Conservation (phyloP, 2,797 vertebrate genomes). For the Scolopax rusticola region DNA sequence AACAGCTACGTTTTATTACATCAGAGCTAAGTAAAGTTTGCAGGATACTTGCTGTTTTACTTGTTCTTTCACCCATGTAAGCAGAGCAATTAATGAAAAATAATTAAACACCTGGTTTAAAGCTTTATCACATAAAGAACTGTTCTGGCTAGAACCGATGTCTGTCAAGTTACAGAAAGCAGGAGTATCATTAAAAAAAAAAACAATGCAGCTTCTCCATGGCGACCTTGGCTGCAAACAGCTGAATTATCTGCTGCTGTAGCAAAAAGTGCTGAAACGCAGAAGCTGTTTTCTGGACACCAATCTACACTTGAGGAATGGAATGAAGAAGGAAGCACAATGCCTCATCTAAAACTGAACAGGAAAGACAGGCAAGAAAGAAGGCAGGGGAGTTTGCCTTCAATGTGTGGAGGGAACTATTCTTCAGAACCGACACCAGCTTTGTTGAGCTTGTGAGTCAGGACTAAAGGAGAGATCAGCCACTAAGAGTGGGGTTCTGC, state of each 20-base stretch:
- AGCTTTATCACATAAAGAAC: not conserved
- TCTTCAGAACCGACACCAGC: not conserved
- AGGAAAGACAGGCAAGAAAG: not conserved
- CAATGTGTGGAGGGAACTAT: too few relatives aligned
- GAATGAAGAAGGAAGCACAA: not conserved
- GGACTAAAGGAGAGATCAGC: not conserved
- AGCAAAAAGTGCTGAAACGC: not conserved
- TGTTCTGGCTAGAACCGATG: not conserved
- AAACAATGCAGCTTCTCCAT: not conserved
- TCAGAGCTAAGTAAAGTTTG: conserved; percentile 27
- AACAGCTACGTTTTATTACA: conserved; percentile 47
- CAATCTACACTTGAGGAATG: not conserved
- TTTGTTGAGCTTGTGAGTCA: not conserved
- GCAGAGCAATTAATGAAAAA: conserved; percentile 6
- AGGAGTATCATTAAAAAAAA: not conserved
- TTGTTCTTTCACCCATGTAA: not conserved
- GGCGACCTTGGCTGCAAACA: not conserved
- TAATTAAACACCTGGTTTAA: conserved; percentile 23
- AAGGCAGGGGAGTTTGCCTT: not conserved
- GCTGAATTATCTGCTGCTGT: not conserved
- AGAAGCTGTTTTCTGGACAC: not conserved
- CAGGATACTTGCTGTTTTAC: not conserved
- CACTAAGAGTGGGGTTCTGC: not conserved
- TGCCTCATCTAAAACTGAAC: not conserved
- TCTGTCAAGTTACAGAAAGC: not conserved